Evolutionary conservation across 2,888 invertebrate species (phyloP), one percentile per base, ranked within the genome.

Genomic region (Melinaea menophilus): DNA sequence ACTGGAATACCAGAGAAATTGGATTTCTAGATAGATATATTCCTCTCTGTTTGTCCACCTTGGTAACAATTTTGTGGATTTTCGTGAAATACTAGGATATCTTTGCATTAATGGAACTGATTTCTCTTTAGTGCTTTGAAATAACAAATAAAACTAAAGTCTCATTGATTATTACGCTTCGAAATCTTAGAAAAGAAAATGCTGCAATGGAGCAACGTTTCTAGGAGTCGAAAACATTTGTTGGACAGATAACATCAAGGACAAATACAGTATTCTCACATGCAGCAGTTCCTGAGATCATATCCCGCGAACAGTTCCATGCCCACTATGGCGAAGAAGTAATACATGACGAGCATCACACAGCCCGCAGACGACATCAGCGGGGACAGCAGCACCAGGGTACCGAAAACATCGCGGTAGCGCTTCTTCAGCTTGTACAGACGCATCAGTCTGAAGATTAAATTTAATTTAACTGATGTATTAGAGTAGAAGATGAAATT

Each of bases 281-380:
- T 92, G 90, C 97, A 97, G 84, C 97, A 97, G 81, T 97, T 95
- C 72, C 88, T 92, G 79, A 97, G 92, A 75, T 95, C 93, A 72
- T 94, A 93, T 0, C 92, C 91, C 0, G 95, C 92, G 82, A 97
- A 97, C 33, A 96, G 85, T 81, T 97, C 97, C 96, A 97, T 97
- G 59, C 96, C 97, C 75, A 97, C 93, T 71, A 97, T 95, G 3
- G 96, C 96, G 86, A 96, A 97, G 90, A 95, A 96, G 84, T 96
- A 97, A 82, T 96, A 97, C 84, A 97, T 92, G 72, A 95, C 94
- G 62, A 95, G 88, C 93, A 97, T 95, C 11, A 96, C 96, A 69
- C 96, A 93, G 11, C 95, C 95, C 0, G 97, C 95, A 0, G 96
- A 96, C 58, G 95, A 93, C 94, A 97, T 95, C 31, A 96, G 90